Percentiles rank a stretch among this genome's conserved stretches.
phyloP scores from a whole-genome alignment of 2,888 invertebrate species.

The Argyra leucocephala region DNA sequence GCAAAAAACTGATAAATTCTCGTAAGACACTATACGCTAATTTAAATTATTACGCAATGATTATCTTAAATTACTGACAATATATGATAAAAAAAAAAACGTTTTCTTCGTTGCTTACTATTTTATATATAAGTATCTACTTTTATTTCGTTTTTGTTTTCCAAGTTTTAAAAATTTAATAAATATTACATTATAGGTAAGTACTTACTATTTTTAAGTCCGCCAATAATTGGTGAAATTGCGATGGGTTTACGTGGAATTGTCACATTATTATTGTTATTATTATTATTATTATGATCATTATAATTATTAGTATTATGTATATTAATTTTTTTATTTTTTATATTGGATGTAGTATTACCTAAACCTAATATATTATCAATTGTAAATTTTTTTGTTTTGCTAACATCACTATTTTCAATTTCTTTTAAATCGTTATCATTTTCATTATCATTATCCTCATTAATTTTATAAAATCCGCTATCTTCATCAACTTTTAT shows the following conservation, averaged over 20 bases:
- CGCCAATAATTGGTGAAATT: slow-evolving; percentile 22
- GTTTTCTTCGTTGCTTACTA: too few relatives aligned
- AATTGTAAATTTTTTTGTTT: slow-evolving; percentile 31
- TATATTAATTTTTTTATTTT: slow-evolving; percentile 7
- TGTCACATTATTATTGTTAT: not conserved
- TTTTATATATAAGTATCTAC: too few relatives aligned
- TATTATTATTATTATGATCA: slow-evolving; percentile 9
- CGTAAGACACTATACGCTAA: too few relatives aligned
- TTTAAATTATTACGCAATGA: too few relatives aligned
- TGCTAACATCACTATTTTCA: slow-evolving; percentile 19
- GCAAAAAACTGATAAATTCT: too few relatives aligned
- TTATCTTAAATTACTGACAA: too few relatives aligned
- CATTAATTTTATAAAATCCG: slow-evolving; percentile 9
- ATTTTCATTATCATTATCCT: slow-evolving; percentile 2
- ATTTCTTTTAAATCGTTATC: not conserved
- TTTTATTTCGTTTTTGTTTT: too few relatives aligned
- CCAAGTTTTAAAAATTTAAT: too few relatives aligned
- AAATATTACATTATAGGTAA: too few relatives aligned
- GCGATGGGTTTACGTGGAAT: slow-evolving; percentile 21
- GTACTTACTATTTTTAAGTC: not conserved
- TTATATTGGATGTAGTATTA: slow-evolving; percentile 16
- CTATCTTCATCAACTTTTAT: not conserved
- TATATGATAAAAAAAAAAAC: too few relatives aligned
- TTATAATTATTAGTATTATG: slow-evolving; percentile 11
- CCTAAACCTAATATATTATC: slow-evolving; percentile 32